Evolutionary conservation across 2,113 vertebrate genomes (phyloP).

Genomic region (Centropus unirufus): DNA sequence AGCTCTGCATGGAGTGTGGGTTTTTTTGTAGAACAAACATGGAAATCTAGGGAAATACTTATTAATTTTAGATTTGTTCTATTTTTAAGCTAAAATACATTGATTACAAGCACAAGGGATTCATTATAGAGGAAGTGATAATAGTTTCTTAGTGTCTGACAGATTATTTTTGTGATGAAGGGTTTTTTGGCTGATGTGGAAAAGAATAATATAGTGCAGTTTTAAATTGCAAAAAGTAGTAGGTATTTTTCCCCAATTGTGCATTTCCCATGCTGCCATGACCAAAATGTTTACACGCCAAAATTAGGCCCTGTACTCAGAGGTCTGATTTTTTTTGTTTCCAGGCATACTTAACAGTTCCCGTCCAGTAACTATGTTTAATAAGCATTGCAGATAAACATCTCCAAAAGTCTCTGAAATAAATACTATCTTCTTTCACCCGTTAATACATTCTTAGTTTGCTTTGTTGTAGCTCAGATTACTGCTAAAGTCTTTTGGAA

Average conservation of each 20-base stretch:
- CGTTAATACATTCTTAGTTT: neutral
- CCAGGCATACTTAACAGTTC: neutral
- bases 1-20: neutral
- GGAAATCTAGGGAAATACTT: neutral
- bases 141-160: neutral
- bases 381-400: neutral
- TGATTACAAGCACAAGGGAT: neutral
- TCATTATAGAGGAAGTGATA: neutral
- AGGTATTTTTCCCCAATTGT: neutral
- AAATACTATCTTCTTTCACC: neutral
- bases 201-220: neutral
- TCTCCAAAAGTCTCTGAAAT: neutral
- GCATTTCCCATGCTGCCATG: neutral
- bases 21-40: neutral
- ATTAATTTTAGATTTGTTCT: neutral
- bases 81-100: neutral
- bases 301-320: neutral
- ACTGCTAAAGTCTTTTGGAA: neutral
- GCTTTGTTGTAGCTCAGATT: neutral
- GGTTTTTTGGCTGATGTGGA: neutral
- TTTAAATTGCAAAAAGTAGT: neutral
- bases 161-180: neutral
- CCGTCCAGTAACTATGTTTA: neutral
- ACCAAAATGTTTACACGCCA: neutral
- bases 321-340: constrained; percentile 4